Base-by-base conservation (phyloP, 2,888 invertebrate genomes). In the Arge pagana region DNA sequence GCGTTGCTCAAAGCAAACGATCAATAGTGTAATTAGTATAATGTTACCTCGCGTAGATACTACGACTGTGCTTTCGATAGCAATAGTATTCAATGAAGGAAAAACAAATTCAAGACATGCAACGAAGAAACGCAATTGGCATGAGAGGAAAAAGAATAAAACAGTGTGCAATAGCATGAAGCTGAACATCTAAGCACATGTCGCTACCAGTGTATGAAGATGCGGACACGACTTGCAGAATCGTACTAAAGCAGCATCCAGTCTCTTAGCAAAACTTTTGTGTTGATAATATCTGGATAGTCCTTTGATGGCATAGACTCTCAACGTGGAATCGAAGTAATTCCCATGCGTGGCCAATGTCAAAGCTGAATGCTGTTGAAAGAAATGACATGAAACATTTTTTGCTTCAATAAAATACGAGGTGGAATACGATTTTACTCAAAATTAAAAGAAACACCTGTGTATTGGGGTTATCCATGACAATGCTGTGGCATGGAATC, bases 261-360 rank as follows among this genome's bases (percentile, higher is more conserved):
- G 80, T 64, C 92, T 80, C 53, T 85, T 86, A 48, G 83, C 76
- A 76, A 91, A 92, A 1, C 83, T 81, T 65, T 85, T 84, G 3
- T 85, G 80, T 59, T 85, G 81, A 56, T 83, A 81, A 66, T 85
- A 86, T 58, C 84, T 80, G 0, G 90, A 88, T 42, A 90, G 67
- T 24, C 83, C 81, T 65, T 85, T 81, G 58, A 89, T 85, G 0
- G 86, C 89, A 64, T 85, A 90, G 41, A 85, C 80, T 57, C 81
- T 74, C 56, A 91, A 72, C 3, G 82, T 82, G n/a, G 62, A 60
- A n/a, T 67, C 64, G 31, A 72, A 76, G 53, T 69, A 65, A n/a
- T 64, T 57, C 18, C 68, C 72, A 43, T 74, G 74, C 6, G 65
- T 63, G 13, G 65, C 59, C 33, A 74, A 57, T 7, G 60, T 66